phyloP scores from a whole-genome alignment of 2,888 invertebrate genomes.

The Drepana falcataria region DNA sequence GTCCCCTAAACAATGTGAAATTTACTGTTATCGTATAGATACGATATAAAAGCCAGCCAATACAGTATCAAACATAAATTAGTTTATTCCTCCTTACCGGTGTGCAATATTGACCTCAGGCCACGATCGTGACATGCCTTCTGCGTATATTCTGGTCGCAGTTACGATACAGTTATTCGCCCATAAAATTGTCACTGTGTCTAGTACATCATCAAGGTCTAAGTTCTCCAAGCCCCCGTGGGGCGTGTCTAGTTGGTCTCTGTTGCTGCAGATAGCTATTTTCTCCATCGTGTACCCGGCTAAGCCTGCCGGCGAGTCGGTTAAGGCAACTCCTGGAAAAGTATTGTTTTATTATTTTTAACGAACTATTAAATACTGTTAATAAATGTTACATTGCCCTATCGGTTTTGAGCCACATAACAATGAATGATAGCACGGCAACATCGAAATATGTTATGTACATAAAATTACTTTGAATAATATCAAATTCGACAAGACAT shows the following conservation, averaged over 20 bases:
- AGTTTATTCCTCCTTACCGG: conserved; percentile 32
- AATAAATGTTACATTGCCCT: too few relatives aligned
- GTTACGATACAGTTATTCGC: conserved; percentile 86
- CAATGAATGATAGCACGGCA: too few relatives aligned
- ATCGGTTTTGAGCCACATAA: too few relatives aligned
- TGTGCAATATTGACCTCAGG: conserved; percentile 37
- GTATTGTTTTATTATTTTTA: background rate
- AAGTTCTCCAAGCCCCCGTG: conserved; percentile 84
- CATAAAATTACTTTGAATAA: too few relatives aligned
- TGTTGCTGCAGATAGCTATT: conserved; percentile 85
- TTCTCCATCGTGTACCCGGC: conserved; percentile 95
- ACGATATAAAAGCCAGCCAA: too few relatives aligned
- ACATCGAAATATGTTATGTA: too few relatives aligned
- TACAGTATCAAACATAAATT: too few relatives aligned
- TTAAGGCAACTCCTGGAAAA: conserved; percentile 81
- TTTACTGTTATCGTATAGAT: too few relatives aligned
- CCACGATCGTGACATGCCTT: conserved; percentile 53
- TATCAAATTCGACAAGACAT: too few relatives aligned
- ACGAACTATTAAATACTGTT: too few relatives aligned
- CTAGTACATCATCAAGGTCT: conserved; percentile 84
- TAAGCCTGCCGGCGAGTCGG: conserved; percentile 89
- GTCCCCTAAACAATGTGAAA: too few relatives aligned
- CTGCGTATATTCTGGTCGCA: conserved; percentile 86
- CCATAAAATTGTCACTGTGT: conserved; percentile 92
- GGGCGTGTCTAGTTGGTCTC: conserved; percentile 64